A percentile compares a stretch with the other conserved stretches of the same genome.
Conservation (phyloP, 2,797 vertebrate genomes). For the Arrhamphus sclerolepis region DNA sequence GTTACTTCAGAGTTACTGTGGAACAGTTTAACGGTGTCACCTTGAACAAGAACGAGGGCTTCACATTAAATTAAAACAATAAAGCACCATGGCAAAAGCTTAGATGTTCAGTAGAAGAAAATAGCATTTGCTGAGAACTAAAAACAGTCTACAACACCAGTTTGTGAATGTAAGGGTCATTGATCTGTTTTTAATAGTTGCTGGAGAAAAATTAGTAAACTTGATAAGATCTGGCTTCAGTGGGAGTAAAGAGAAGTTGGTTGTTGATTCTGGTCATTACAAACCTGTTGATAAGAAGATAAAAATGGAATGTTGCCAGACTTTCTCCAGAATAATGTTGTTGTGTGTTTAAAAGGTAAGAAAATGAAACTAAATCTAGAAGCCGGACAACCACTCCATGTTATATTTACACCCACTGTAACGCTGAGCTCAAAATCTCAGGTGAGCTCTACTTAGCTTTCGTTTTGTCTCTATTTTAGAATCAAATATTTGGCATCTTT, state of each 20-base stretch:
- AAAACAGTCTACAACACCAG: too few species aligned
- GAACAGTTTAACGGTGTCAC: not conserved
- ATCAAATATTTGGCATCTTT: not conserved
- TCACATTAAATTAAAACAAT: not conserved
- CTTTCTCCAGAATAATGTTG: not conserved
- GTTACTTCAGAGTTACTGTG: not conserved
- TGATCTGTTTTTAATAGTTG: not conserved
- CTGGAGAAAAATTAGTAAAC: not conserved
- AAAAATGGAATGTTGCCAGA: constrained; percentile 9
- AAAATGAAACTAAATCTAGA: constrained; percentile 11
- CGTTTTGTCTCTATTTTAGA: constrained; percentile 6
- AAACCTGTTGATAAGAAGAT: constrained; percentile 7
- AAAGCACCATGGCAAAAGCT: not conserved
- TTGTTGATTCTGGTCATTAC: constrained; percentile 4
- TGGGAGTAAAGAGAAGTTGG: not conserved
- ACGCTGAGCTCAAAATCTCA: constrained; percentile 18
- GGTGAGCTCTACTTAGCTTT: constrained; percentile 6
- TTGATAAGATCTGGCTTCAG: not conserved
- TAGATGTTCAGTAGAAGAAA: not conserved
- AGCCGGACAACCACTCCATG: constrained; percentile 8
- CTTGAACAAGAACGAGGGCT: too few species aligned
- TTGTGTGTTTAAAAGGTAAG: constrained; percentile 17
- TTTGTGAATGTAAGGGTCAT: too few species aligned
- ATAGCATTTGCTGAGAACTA: not conserved
- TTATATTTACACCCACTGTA: constrained; percentile 15